phyloP scores from a whole-genome alignment of 2,888 invertebrate species.

The Lagria hirta region DNA sequence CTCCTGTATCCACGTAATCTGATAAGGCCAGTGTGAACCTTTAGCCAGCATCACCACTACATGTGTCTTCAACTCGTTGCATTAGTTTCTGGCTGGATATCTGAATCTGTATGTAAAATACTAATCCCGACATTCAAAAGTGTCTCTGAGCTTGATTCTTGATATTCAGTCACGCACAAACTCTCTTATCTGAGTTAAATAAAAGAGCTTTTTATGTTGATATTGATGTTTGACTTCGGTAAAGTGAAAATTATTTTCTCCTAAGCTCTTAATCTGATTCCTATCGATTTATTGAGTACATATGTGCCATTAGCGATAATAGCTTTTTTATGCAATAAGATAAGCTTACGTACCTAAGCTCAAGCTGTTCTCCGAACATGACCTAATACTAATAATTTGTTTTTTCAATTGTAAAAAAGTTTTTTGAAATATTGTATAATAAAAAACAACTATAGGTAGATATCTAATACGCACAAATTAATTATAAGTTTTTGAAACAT shows the following conservation, averaged over 20 bases:
- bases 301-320: too few species aligned
- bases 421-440: too few species aligned
- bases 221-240: constrained; percentile 22
- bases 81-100: constrained; percentile 13
- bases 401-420: too few species aligned
- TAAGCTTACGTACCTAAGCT: too few species aligned
- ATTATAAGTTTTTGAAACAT: too few species aligned
- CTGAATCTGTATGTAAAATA: constrained; percentile 13
- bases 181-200: constrained; percentile 23
- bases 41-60: constrained; percentile 17
- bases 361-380: too few species aligned
- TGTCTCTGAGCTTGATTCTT: constrained; percentile 19
- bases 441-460: too few species aligned
- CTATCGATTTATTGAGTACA: too few species aligned
- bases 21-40: constrained; percentile 37
- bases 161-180: constrained; percentile 27
- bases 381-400: too few species aligned
- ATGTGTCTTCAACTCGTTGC: constrained; percentile 11
- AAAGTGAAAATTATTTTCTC: constrained; percentile 24
- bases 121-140: constrained; percentile 14
- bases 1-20: constrained; percentile 42
- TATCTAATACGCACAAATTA: too few species aligned
- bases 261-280: too few species aligned
- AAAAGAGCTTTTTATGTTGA: constrained; percentile 17
- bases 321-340: too few species aligned